Base-by-base conservation (phyloP, 2,888 invertebrate species). In the Pachliopta kotzebuea region DNA sequence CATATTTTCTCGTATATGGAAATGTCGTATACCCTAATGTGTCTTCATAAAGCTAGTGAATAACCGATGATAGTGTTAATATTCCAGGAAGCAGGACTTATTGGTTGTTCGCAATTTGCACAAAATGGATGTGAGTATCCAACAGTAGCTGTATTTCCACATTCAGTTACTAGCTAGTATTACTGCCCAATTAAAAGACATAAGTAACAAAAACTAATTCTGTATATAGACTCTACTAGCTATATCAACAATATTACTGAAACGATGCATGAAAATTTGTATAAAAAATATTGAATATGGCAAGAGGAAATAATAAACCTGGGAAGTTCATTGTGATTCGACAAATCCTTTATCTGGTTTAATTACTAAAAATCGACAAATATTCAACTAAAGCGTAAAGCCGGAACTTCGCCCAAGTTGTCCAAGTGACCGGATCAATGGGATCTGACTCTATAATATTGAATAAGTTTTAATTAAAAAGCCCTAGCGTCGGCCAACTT, bases 1-100 rank as follows among this genome's bases (percentile, higher is more conserved):
- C 54, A 64, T 62, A 65, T 66, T 75, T 77, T 74, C 77, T 45
- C 75, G 78, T 79, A 78, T 85, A 87, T 86, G 85, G 83, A 82
- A 86, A 85, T 85, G 83, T 84, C 80, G 74, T 76, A 66, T 71
- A 76, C 79, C 74, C 84, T 87, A 88, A 89, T 90, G 81, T 86
- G 77, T 90, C 90, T 90, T 89, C 90, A 90, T 90, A 89, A 88
- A 88, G 82, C 82, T 81, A 76, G 83, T 84, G 88, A 88, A 86
- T 88, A 89, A 90, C 87, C 86, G 88, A 88, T 89, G 89, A 90
- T 90, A 88, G 90, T 90, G 90, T 90, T 90, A 90, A 90, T 90
- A 90, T 89, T 86, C 85, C 85, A 78, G 86, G 82, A 85, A 88
- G 88, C 85, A 89, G 89, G 90, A 90, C 83, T 88, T 90, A 90